Percentiles rank a stretch among this genome's conserved stretches.
Conservation (phyloP, 2,797 vertebrate species). For the Paguma larvata region DNA sequence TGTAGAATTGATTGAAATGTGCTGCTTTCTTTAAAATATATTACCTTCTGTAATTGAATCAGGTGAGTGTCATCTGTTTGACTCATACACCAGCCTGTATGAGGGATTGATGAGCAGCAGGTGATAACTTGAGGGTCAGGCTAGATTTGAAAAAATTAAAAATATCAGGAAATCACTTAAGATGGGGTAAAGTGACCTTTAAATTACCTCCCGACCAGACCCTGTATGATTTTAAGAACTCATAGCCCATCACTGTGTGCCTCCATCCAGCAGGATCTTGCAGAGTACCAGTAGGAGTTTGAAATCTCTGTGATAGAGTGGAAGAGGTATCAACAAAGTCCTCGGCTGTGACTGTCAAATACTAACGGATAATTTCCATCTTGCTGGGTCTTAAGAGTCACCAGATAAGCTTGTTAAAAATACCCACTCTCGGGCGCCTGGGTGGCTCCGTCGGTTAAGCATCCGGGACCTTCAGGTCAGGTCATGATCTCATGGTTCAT, state of each 20-base stretch:
- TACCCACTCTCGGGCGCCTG: background rate
- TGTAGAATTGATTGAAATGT: constrained; percentile 59
- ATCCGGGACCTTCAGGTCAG: no score
- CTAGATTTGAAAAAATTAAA: constrained; percentile 39
- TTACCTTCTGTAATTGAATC: constrained; percentile 59
- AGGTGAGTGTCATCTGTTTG: constrained; percentile 3
- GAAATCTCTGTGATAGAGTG: background rate
- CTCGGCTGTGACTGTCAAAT: background rate
- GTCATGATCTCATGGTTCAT: no score
- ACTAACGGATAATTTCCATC: background rate
- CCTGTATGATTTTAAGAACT: constrained; percentile 43
- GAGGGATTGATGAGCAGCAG: constrained; percentile 37
- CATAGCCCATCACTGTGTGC: background rate
- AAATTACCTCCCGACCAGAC: background rate
- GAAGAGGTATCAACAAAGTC: constrained; percentile 10
- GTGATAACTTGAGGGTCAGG: background rate
- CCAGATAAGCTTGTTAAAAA: constrained; percentile 5
- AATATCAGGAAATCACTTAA: constrained; percentile 46
- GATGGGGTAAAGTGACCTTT: background rate
- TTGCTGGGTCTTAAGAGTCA: background rate
- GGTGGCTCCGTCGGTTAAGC: no score
- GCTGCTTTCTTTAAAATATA: constrained; percentile 75
- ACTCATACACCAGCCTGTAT: background rate
- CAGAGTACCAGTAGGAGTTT: background rate
- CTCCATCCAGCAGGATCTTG: background rate